Evolutionary conservation across 2,888 invertebrate genomes (phyloP), one percentile per base, ranked within the genome.

Genomic region (Smittia sp.): DNA sequence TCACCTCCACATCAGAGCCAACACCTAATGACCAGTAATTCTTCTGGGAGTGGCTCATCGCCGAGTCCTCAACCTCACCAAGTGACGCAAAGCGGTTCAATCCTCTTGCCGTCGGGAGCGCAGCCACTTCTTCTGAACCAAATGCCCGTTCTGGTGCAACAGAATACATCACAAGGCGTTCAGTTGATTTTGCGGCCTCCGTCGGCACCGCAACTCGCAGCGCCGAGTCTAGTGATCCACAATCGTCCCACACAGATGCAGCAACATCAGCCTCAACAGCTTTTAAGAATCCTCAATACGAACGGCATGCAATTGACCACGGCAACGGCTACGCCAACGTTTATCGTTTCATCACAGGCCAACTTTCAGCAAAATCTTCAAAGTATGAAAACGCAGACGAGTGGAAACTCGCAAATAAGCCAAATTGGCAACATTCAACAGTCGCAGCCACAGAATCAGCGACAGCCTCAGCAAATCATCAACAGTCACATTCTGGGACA

Each of bases 131-230:
- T 83, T 41, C 77, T 83, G 39, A 83, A 83, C 77, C 82, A 83
- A 77, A 82, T 83, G 80, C 87, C 87, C 68, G 85, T 88, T 75
- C 80, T 88, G 77, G 86, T 88, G 75, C 88, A 88, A 77, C 88
- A 87, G 78, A 86, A 87, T 79, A 83, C 84, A 0, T 85, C 88
- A 68, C 88, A 89, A 77, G 88, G 89, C 65, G 88, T 90, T 74
- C 90, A 90, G 79, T 85, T 90, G 76, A 89, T 90, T 76, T 82
- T 90, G 76, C 84, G 90, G 77, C 88, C 89, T 74, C 88, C 88
- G 74, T 84, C 88, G 74, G 11, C 32, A 39, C 84, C 84, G 6
- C 86, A 85, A 78, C 76, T 85, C 74, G 82, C 81, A 22, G 80
- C 82, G 6, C 83, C 84, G 0, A 82, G 83, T 54, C 76, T 83